phyloP scores from a whole-genome alignment of 1,140 invertebrate genomes.

The Achroia grisella region DNA sequence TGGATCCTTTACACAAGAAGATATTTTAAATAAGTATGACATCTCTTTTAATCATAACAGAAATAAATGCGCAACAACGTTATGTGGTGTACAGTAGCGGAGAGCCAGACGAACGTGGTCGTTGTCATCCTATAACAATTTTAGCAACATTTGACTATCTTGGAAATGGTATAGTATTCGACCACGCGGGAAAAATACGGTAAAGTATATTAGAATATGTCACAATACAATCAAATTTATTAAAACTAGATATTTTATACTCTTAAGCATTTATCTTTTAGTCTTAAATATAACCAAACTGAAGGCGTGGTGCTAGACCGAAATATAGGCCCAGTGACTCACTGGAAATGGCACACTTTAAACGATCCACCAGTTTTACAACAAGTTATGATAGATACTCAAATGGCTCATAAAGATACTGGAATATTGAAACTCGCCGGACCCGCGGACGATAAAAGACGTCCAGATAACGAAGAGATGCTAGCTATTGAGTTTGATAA shows the following conservation, averaged over 20 bases:
- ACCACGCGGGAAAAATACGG: constrained; percentile 60
- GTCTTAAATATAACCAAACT: constrained; percentile 63
- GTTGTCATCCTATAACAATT: constrained; percentile 36
- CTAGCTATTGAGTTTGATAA: constrained; percentile 62
- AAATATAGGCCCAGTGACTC: constrained; percentile 47
- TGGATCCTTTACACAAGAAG: too few species aligned
- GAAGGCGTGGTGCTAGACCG: constrained; percentile 61
- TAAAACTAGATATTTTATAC: too few species aligned
- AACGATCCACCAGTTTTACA: constrained; percentile 62
- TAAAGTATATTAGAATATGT: constrained; percentile 6
- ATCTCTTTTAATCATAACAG: too few species aligned
- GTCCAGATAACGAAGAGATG: constrained; percentile 58
- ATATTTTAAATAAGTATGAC: too few species aligned
- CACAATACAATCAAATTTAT: not conserved
- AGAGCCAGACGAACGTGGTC: constrained; percentile 43
- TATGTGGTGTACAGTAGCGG: constrained; percentile 56
- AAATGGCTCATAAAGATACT: constrained; percentile 55
- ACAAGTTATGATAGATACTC: constrained; percentile 63
- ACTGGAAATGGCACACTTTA: constrained; percentile 65
- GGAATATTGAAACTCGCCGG: constrained; percentile 43
- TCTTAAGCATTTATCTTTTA: constrained; percentile 12
- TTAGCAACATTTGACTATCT: constrained; percentile 59
- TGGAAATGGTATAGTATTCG: constrained; percentile 59
- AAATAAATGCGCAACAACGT: constrained; percentile 50
- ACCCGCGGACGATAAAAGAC: constrained; percentile 22